Evolutionary conservation across 2,797 vertebrate genomes (phyloP).

Genomic region (Syndactyla subalaris): DNA sequence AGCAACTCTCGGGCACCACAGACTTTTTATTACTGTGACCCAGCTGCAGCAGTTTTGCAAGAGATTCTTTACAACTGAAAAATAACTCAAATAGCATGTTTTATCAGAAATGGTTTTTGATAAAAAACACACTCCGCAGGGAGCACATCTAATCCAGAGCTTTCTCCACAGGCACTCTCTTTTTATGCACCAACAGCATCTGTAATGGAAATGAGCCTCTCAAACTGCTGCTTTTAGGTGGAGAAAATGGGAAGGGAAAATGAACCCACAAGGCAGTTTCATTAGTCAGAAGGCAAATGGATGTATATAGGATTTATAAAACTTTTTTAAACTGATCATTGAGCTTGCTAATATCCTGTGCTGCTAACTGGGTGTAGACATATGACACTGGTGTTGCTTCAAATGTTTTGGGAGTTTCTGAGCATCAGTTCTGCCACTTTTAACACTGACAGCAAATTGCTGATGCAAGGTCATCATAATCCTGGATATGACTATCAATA

Average conservation of each 20-base stretch:
- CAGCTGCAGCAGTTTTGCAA: background rate
- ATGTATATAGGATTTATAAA: background rate
- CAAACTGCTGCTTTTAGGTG: background rate
- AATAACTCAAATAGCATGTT: background rate
- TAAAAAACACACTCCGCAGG: background rate
- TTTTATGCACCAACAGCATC: slow-evolving; percentile 18
- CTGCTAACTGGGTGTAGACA: background rate
- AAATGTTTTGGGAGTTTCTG: background rate
- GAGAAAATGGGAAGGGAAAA: background rate
- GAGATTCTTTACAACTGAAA: background rate
- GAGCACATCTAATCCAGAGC: background rate
- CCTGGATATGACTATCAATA: background rate
- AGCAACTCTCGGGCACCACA: accelerated
- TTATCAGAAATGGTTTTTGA: background rate
- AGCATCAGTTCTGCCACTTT: background rate
- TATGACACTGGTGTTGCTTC: background rate
- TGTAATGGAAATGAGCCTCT: slow-evolving; percentile 26
- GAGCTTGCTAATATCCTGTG: background rate
- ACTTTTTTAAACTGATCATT: background rate
- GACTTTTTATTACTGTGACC: background rate
- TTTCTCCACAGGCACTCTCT: slow-evolving; percentile 37
- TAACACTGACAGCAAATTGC: background rate
- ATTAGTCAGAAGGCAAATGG: background rate
- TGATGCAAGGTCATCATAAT: background rate
- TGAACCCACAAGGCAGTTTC: background rate